Conservation (phyloP, 2,888 invertebrate species). For the Bedellia somnulentella region DNA sequence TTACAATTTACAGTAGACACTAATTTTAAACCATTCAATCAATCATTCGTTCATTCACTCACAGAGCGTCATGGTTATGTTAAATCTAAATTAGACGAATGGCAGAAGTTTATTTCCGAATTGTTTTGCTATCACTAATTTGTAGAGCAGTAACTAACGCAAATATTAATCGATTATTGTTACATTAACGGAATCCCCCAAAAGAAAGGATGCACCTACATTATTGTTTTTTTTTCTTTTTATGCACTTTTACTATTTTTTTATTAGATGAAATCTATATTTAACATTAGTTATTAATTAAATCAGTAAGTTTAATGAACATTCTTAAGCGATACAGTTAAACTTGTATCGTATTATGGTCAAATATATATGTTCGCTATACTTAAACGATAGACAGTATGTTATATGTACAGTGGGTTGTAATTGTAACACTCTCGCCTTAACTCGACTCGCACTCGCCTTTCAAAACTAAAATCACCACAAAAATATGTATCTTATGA, state of each 20-base stretch:
- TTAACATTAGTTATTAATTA: constrained; percentile 21
- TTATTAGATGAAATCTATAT: constrained; percentile 38
- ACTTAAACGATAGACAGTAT: constrained; percentile 14
- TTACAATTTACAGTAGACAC: constrained; percentile 1
- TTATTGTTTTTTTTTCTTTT: constrained; percentile 19
- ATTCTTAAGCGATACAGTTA: constrained; percentile 13
- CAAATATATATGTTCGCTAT: constrained; percentile 12
- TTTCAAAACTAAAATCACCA: constrained; percentile 14
- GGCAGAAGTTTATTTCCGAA: too few relatives aligned
- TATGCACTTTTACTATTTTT: constrained; percentile 23
- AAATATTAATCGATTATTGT: constrained; percentile 5
- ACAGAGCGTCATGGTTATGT: too few relatives aligned
- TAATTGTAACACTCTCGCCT: too few relatives aligned
- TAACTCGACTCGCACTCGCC: too few relatives aligned
- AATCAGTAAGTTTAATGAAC: constrained; percentile 29
- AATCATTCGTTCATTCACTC: too few relatives aligned
- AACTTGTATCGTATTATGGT: constrained; percentile 9
- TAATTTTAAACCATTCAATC: constrained; percentile 1
- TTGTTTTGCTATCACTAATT: too few relatives aligned
- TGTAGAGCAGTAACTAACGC: neutral
- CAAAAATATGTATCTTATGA: constrained; percentile 18
- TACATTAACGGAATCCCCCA: constrained; percentile 15
- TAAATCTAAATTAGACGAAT: constrained; percentile 3
- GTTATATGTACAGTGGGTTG: constrained; percentile 9
- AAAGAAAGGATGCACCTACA: constrained; percentile 18